Base-by-base conservation (phyloP, 2,113 vertebrate genomes). In the Tachysurus fulvidraco region DNA sequence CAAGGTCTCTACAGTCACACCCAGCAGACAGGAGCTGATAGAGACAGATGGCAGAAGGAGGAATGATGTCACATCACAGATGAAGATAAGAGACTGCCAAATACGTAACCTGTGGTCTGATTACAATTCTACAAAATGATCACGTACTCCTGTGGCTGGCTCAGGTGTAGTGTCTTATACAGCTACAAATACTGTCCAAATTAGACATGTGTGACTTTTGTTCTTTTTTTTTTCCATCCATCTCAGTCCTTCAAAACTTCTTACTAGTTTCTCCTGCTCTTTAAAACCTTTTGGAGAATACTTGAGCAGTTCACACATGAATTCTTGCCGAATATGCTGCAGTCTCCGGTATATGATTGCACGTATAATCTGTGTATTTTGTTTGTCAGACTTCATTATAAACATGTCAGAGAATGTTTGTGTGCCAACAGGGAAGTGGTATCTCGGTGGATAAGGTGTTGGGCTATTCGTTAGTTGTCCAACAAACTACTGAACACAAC, bases 21-120 rank as follows among this genome's bases (percentile, higher is more conserved):
- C 62, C 73, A 85, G 83, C 83, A 85, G 83, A 83, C 44, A 88
- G 80, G n/a, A 89, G 79, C 73, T n/a, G 62, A 85, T 41, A 76
- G 65, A 89, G 86, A 83, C 89, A 86, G 86, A 89, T 88, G 89
- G 84, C 62, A 81, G 83, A 83, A 50, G 83, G 89, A 88, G 86
- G 86, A 59, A 81, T 88, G 84, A 86, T 83, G 87, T 85, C 87
- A 73, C 83, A 36, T 85, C 65, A 74, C 87, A 86, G 86, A 86
- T 88, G 76, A 83, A 84, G 86, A 84, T 52, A 80, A 86, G 84
- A 67, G 84, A 67, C 83, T 83, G 65, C 76, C 67, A 87, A 71
- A 65, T 83, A 65, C 87, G 88, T 71, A 64, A 85, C 80, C 79
- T 69, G 78, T 73, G 23, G 41, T 52, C 54, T 81, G 30, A 82